These are phyloP conservation scores for Argyresthia albistria DNA, from an alignment of 2,888 invertebrate species.

Conservation along the genomic window DNA sequence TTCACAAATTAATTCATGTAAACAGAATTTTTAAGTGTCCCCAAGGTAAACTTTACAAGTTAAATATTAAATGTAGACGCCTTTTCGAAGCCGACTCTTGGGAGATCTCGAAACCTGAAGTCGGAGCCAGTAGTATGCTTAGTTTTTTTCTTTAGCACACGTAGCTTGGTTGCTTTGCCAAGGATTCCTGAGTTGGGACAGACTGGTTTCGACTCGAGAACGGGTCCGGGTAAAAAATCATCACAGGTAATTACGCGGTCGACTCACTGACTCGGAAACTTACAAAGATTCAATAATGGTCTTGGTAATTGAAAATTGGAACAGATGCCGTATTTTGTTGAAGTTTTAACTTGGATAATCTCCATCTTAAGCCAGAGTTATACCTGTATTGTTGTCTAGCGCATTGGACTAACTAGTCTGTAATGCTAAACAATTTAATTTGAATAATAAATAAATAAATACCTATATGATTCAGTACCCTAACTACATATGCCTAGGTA, in stretches of 20 bases:
- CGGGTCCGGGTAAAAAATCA: constrained; percentile 58
- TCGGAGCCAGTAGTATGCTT: constrained; percentile 39
- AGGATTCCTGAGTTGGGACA: constrained; percentile 15
- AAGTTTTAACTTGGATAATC: too few species aligned
- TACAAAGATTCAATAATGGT: constrained; percentile 30
- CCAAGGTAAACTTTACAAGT: constrained; percentile 19
- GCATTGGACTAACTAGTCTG: too few species aligned
- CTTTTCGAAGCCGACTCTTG: constrained; percentile 15
- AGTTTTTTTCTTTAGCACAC: constrained; percentile 31
- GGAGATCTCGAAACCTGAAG: neutral
- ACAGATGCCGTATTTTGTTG: too few species aligned
- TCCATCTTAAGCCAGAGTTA: too few species aligned
- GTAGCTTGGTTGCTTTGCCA: neutral
- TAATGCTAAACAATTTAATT: too few species aligned
- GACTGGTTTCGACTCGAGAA: constrained; percentile 60
- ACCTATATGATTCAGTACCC: too few species aligned
- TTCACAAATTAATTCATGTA: neutral
- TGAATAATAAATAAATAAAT: too few species aligned
- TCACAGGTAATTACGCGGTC: constrained; percentile 55
- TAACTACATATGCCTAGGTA: too few species aligned
- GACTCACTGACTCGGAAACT: constrained; percentile 47
- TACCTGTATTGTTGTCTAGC: too few species aligned
- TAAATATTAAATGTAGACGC: constrained; percentile 25
- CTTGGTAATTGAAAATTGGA: constrained; percentile 26
- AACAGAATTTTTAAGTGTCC: constrained; percentile 18